Base-by-base conservation (phyloP, 2,797 vertebrate genomes). In the Chelmon rostratus region DNA sequence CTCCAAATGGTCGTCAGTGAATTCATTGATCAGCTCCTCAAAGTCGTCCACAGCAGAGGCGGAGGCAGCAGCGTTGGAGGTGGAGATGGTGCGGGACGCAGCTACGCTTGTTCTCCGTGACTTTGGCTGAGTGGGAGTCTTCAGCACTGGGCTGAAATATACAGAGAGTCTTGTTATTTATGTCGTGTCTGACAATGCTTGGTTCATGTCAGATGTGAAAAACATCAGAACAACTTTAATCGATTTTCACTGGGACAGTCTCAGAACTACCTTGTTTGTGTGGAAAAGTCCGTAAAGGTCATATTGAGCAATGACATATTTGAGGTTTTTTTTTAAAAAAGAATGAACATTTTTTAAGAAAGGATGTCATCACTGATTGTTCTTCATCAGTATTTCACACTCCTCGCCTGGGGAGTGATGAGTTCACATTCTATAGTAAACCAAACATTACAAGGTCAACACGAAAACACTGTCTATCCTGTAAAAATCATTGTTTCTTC, bases 21-120 rank as follows among this genome's bases (percentile, higher is more conserved):
- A 98, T 89, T 99, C 97, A 88, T 95, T 97, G 76, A 99, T 97
- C 33, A 99, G 92, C 35, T 98, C 96, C 52, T 99, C 98, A 1
- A 99, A 98, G 73, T 99, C 97, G 1, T 99, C 98, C 53, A 97
- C 92, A 2, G 95, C 84, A 0, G 97, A 78, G 78, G 88, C 50
- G 70, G 90, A 13, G 91, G 72, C 31, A 0, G 76, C 6, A 72
- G 92, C 46, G 73, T 92, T 31, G 90, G 79, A 50, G 33, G 76
- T 15, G 53, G 83, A 76, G 68, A 46, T 4, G 1, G 47, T 3
- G 37, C 93, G 91, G 4, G 93, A 63, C 0, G 91, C 81, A 0
- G 92, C 71, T 0, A 87, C 78, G 61, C 96, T 98, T 8, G 90
- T 59, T 9, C 96, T 94, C 8, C 96, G 95, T 0, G 93, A n/a